Evolutionary conservation across 1,140 invertebrate genomes (phyloP), one percentile per base, ranked within the genome.

Genomic region (Leguminivora glycinivorella): DNA sequence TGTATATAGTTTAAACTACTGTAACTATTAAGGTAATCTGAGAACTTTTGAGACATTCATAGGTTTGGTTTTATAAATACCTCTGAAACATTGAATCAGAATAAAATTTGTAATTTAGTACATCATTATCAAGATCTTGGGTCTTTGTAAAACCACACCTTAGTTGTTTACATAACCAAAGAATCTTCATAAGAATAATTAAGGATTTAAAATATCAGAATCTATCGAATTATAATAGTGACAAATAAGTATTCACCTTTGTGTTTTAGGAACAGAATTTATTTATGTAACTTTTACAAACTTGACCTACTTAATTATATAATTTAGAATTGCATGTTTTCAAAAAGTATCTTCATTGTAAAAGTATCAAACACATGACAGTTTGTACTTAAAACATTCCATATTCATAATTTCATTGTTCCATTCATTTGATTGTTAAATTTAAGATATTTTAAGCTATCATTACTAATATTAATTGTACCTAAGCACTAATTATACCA

Each of bases 311-410:
- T 56, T 66, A 19, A 43, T 34, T 34, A 68, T 67, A 68, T 76
- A 82, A 71, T 7, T 47, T 47, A 17, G n/a, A 47, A 47, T 17
- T 47, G n/a, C 14, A 47, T 47, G n/a, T 47, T 47, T 4, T 47
- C 1, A 47, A 47, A 47, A 7, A 17, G 17, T 47, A 47, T 5
- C n/a, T n/a, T n/a, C n/a, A n/a, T n/a, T n/a, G n/a, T n/a, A n/a
- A n/a, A n/a, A n/a, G 17, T 47, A 17, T 4, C n/a, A 43, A 43
- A 47, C 43, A 47, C n/a, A 17, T 47, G 4, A 2, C 4, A 47
- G n/a, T 47, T 6, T 2, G 26, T 29, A 38, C 2, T 38, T 38
- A 43, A 43, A 17, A 17, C 40, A 43, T 43, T 43, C 40, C 40
- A 43, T 43, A n/a, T 43, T n/a, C 5, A n/a, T 43, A 14, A 43